Evolutionary conservation across 1,140 invertebrate species (phyloP).

Genomic region (Drosophila santomea): DNA sequence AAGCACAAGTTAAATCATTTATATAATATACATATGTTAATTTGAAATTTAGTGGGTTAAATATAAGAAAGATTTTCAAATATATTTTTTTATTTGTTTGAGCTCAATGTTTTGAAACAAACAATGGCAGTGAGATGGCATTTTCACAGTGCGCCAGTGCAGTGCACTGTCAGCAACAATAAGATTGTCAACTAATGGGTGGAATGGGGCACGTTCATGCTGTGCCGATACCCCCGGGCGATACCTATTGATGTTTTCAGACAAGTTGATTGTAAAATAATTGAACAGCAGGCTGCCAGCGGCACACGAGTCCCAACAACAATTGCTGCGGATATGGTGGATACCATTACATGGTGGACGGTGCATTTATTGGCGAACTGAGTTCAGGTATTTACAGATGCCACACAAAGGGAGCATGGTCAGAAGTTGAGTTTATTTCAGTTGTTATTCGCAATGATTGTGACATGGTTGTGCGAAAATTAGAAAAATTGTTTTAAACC

Average conservation of each 20-base stretch:
- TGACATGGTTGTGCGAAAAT: background rate
- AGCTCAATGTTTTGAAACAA: too few relatives aligned
- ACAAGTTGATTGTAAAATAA: slow-evolving; percentile 59
- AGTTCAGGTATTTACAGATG: background rate
- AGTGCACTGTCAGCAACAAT: slow-evolving; percentile 10
- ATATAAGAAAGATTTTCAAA: too few relatives aligned
- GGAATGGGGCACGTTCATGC: slow-evolving; percentile 7
- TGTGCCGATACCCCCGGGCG: slow-evolving; percentile 26
- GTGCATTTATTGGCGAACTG: background rate
- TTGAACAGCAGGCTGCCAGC: slow-evolving; percentile 36
- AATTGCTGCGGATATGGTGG: background rate
- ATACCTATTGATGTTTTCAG: slow-evolving; percentile 52
- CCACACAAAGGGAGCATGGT: background rate
- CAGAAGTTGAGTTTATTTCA: background rate
- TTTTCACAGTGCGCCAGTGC: background rate
- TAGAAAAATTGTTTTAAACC: too few relatives aligned
- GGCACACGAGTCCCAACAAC: slow-evolving; percentile 1
- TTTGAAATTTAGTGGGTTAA: too few relatives aligned
- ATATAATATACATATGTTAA: too few relatives aligned
- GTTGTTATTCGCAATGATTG: too few relatives aligned
- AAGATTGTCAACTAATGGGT: slow-evolving; percentile 17
- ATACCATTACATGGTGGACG: background rate
- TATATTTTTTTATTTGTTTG: too few relatives aligned
- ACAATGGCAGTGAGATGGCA: too few relatives aligned
- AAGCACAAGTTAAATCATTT: too few relatives aligned